Evolutionary conservation across 2,888 invertebrate genomes (phyloP).

Genomic region (Unio delphinus): DNA sequence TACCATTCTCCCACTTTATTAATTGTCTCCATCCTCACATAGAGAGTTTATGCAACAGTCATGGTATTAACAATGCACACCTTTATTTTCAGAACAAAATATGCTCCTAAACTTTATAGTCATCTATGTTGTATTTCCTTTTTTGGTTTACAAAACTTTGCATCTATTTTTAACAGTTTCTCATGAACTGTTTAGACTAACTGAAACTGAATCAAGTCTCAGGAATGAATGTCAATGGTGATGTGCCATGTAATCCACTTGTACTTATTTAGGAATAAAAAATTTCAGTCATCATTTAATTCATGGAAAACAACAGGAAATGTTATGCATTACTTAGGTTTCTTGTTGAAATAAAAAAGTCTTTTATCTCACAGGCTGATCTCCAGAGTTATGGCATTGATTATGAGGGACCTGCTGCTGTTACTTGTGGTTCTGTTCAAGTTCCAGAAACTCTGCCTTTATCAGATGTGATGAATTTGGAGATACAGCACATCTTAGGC

Average conservation of each 20-base stretch:
- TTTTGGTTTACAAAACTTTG: too few species aligned
- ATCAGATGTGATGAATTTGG: neutral
- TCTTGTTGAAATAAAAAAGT: constrained; percentile 2
- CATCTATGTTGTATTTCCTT: too few species aligned
- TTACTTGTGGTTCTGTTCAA: constrained; percentile 4
- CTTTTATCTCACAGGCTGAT: constrained; percentile 6
- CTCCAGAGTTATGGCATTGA: constrained; percentile 10
- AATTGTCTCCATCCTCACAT: too few species aligned
- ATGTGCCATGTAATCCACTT: neutral
- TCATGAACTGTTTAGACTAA: too few species aligned
- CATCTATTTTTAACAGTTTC: too few species aligned
- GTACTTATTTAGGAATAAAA: neutral
- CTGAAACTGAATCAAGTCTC: too few species aligned
- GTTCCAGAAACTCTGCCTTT: constrained; percentile 6
- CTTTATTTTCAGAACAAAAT: too few species aligned
- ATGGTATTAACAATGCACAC: too few species aligned
- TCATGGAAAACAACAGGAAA: neutral
- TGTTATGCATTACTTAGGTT: neutral
- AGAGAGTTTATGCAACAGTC: too few species aligned
- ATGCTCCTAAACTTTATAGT: too few species aligned
- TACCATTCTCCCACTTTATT: too few species aligned
- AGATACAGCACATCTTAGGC: constrained; percentile 13
- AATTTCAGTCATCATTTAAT: neutral
- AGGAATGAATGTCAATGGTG: too few species aligned
- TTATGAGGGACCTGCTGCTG: neutral